A percentile compares a stretch with the other conserved stretches of the same genome.
phyloP scores from a whole-genome alignment of 2,797 vertebrate genomes.

The Schizothorax lantsangensis region DNA sequence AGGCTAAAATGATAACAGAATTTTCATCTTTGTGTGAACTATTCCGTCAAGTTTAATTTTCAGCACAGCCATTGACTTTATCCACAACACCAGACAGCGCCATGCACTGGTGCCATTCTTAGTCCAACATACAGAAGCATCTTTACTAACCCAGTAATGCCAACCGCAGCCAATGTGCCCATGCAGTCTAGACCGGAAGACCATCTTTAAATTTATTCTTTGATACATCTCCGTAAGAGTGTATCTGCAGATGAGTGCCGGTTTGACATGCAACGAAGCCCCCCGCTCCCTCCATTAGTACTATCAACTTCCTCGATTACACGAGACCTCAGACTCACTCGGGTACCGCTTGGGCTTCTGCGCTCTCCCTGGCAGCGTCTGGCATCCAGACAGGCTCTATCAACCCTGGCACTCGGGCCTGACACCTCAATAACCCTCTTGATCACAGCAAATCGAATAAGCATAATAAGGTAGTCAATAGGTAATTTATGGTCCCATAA shows the following conservation, averaged over 20 bases:
- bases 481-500: slow-evolving; percentile 74
- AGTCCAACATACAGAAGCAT: neutral
- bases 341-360: slow-evolving; percentile 65
- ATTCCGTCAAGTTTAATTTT: neutral
- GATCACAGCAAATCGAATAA: slow-evolving; percentile 79
- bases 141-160: slow-evolving; percentile 31
- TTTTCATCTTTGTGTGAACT: neutral
- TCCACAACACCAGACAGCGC: neutral
- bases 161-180: slow-evolving; percentile 14
- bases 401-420: slow-evolving; percentile 59
- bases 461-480: slow-evolving; percentile 76
- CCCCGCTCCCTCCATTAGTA: slow-evolving; percentile 68
- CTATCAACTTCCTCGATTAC: slow-evolving; percentile 70
- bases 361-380: slow-evolving; percentile 46
- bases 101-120: slow-evolving; percentile 6
- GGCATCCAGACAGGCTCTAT: slow-evolving; percentile 65
- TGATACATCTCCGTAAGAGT: slow-evolving; percentile 21
- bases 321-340: slow-evolving; percentile 62
- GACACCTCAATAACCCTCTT: slow-evolving; percentile 75
- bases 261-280: slow-evolving; percentile 48
- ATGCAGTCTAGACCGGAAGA: slow-evolving; percentile 53
- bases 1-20: neutral
- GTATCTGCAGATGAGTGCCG: slow-evolving; percentile 36
- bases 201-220: slow-evolving; percentile 61
- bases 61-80: neutral